Base-by-base conservation (phyloP, 2,888 invertebrate species). In the Clostera curtula region DNA sequence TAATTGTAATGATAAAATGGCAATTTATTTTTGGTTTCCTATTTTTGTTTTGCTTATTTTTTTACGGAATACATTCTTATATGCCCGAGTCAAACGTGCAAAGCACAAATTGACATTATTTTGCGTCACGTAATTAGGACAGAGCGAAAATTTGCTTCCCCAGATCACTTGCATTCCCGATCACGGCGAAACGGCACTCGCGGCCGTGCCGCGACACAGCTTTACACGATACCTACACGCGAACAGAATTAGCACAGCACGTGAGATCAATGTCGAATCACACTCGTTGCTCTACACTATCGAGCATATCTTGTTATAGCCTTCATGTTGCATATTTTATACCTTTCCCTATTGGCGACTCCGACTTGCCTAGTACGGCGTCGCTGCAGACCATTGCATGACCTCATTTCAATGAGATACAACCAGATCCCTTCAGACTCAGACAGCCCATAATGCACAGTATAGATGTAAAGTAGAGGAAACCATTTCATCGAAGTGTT, bases 291-390 rank as follows among this genome's bases (percentile, higher is more conserved):
- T 73, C 72, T 61, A 73, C 75, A 73, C 71, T 59, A 56, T 67
- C 63, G 76, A 75, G 70, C 72, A 70, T 70, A 60, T 53, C n/a
- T n/a, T n/a, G n/a, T n/a, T n/a, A 71, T 65, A 68, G 62, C 65
- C 73, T 75, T 77, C 74, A 75, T 70, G 65, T 65, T 73, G 73
- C 80, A 80, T 83, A 82, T 82, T 83, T 82, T 82, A 83, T 83
- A 83, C 83, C 83, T 83, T 83, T 83, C 83, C 83, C 82, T 76
- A 63, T 72, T 75, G 73, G 75, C 72, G 75, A 75, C 69, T 70
- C 60, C 65, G 67, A 65, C 63, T 69, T 68, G 65, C 70, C 61
- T 53, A 69, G 37, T 41, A 68, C 66, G 74, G 65, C 76, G 71
- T 79, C 72, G 70, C 77, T 68, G 55, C 60, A 65, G 58, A 63